Percentiles rank a stretch among this genome's conserved stretches.
Conservation (phyloP, 2,797 vertebrate genomes). For the Momotus momota region DNA sequence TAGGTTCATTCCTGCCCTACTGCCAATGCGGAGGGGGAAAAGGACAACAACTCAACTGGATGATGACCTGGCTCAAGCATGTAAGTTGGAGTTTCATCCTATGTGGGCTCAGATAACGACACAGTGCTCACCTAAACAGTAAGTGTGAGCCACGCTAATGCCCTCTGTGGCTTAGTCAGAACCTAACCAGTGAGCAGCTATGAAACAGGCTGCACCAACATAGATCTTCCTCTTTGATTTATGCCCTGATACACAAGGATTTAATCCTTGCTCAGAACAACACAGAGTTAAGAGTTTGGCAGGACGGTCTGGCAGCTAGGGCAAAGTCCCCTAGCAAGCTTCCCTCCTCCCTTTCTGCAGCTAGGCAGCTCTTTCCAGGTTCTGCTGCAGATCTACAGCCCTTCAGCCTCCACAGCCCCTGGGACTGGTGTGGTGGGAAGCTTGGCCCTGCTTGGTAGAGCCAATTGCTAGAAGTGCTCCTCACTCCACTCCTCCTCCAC, state of each 20-base stretch:
- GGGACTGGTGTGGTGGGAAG: background rate
- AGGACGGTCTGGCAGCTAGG: background rate
- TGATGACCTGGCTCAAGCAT: background rate
- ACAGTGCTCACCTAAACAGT: background rate
- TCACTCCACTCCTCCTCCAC: background rate
- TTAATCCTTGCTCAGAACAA: background rate
- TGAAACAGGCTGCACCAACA: background rate
- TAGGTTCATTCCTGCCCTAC: background rate
- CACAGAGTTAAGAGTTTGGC: background rate
- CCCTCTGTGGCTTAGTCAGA: background rate
- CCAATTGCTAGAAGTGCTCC: background rate
- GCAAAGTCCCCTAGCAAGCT: background rate
- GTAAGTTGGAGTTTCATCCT: background rate
- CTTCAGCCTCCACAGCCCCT: background rate
- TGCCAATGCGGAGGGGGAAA: background rate
- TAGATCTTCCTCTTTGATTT: background rate
- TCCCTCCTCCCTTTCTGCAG: background rate
- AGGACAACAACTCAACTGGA: background rate
- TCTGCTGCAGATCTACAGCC: background rate
- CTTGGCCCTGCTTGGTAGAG: background rate
- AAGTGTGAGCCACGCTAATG: background rate
- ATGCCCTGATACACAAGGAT: accelerated
- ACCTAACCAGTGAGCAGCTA: background rate
- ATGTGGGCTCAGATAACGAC: accelerated
- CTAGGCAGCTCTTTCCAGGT: background rate